Percentiles rank a stretch among this genome's conserved stretches.
Evolutionary conservation across 2,888 invertebrate species (phyloP).

Genomic region (Ichneumoninae sp.): DNA sequence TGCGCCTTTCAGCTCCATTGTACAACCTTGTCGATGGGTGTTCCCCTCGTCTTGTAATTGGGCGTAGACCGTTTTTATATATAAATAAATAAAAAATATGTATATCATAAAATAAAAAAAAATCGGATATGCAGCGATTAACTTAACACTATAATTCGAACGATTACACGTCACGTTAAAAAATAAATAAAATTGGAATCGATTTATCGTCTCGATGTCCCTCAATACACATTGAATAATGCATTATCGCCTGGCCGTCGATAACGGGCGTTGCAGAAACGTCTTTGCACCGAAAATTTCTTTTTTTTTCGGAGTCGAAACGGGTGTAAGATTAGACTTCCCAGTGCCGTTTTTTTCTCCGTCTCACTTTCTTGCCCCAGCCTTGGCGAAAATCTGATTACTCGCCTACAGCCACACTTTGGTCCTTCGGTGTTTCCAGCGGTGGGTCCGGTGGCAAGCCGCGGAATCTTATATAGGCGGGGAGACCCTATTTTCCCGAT

Average conservation of each 20-base stretch:
- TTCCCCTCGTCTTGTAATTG: too few species aligned
- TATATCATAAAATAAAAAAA: too few species aligned
- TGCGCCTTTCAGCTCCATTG: too few species aligned
- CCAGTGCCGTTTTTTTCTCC: constrained; percentile 8
- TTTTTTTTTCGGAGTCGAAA: neutral
- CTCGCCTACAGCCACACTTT: constrained; percentile 9
- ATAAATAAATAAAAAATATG: too few species aligned
- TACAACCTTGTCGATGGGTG: too few species aligned
- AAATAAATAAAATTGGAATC: neutral
- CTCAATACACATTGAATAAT: neutral
- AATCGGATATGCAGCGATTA: too few species aligned
- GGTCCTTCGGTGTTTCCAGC: constrained; percentile 33
- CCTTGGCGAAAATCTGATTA: constrained; percentile 42
- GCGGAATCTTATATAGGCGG: constrained; percentile 32
- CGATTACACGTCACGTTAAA: neutral
- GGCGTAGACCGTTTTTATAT: too few species aligned
- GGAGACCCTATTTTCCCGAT: constrained; percentile 51
- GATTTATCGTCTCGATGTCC: neutral
- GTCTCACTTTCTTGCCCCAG: neutral
- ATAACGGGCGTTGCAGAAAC: neutral
- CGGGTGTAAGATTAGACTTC: constrained; percentile 29
- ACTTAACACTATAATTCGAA: too few species aligned
- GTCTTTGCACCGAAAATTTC: constrained; percentile 5
- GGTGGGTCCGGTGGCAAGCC: constrained; percentile 49
- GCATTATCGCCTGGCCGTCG: neutral